A percentile compares a stretch with the other conserved stretches of the same genome.
These are phyloP conservation scores for Prunella himalayana DNA, from an alignment of 2,113 vertebrate species.

Conservation along the genomic window DNA sequence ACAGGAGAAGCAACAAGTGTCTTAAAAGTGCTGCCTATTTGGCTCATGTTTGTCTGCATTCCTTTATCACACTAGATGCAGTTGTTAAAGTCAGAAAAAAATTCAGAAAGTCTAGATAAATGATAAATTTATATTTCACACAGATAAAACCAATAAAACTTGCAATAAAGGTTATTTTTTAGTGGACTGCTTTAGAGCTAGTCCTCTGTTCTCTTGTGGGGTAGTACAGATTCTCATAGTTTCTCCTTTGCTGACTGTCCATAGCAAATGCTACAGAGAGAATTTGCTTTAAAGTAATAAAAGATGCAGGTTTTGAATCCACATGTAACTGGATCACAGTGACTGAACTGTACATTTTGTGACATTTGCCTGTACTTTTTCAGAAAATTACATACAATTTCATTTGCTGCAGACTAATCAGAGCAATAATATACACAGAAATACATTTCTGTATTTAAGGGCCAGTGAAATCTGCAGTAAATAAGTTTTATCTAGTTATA, in stretches of 20 bases:
- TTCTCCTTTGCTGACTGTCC: background rate
- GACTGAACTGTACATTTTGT: background rate
- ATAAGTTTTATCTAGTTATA: background rate
- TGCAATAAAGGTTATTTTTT: background rate
- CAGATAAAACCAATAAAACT: background rate
- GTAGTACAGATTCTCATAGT: background rate
- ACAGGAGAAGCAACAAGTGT: background rate
- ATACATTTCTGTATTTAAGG: background rate
- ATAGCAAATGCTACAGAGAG: background rate
- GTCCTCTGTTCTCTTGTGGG: background rate
- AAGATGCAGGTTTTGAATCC: background rate
- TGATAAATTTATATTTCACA: background rate
- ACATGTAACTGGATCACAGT: background rate
- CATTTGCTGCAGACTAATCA: conserved; percentile 2
- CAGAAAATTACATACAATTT: background rate
- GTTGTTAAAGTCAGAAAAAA: background rate
- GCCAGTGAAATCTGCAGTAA: background rate
- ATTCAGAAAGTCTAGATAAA: background rate
- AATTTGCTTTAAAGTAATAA: background rate
- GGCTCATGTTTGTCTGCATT: background rate
- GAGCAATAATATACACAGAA: background rate
- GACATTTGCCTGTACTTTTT: background rate
- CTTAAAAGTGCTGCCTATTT: background rate
- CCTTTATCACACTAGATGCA: background rate
- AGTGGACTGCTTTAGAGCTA: background rate